Conservation (phyloP, 2,113 vertebrate genomes). For the Corythornis vintsioides region DNA sequence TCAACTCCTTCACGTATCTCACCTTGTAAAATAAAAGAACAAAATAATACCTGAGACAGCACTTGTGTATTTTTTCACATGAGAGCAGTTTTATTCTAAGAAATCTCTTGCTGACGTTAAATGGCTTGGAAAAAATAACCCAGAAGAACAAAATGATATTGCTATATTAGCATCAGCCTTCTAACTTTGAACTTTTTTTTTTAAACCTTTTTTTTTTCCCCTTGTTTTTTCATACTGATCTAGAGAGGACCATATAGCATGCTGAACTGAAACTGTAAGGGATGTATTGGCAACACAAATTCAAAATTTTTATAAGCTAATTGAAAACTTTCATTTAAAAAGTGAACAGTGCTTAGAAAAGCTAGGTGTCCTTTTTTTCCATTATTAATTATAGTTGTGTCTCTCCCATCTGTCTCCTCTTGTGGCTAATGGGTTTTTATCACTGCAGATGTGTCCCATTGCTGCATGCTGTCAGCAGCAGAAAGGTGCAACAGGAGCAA, state of each 20-base stretch:
- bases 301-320: background rate
- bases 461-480: background rate
- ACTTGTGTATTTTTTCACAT: background rate
- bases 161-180: background rate
- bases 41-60: background rate
- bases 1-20: background rate
- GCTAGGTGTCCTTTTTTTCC: background rate
- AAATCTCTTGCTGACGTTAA: background rate
- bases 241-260: background rate
- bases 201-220: accelerated
- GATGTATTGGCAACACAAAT: background rate
- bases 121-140: background rate
- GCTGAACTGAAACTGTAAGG: background rate
- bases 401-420: background rate
- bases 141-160: background rate
- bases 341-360: background rate
- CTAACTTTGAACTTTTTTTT: background rate
- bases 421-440: background rate
- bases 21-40: background rate
- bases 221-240: background rate
- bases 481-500: background rate
- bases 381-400: background rate
- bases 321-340: background rate
- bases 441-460: background rate
- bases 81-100: background rate